Conservation (phyloP, 2,113 vertebrate genomes). For the Rhinogobius similis region DNA sequence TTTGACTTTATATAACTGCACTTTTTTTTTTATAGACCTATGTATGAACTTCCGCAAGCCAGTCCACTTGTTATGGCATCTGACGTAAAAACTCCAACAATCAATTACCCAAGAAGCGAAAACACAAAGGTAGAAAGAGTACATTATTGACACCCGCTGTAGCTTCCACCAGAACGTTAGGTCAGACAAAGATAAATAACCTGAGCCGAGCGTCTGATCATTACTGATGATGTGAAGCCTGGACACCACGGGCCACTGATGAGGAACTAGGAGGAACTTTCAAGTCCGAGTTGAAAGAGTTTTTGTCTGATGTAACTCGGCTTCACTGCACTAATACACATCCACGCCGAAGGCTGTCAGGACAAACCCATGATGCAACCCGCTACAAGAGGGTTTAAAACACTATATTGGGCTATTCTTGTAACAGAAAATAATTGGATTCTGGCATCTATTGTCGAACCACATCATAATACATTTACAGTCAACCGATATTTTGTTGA, state of each 20-base stretch:
- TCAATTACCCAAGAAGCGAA: neutral
- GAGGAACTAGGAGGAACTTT: constrained; percentile 35
- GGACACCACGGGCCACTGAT: neutral
- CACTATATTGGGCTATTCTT: constrained; percentile 7
- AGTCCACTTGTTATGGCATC: neutral
- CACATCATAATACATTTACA: neutral
- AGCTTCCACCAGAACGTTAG: neutral
- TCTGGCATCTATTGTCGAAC: neutral
- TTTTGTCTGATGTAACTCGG: constrained; percentile 43
- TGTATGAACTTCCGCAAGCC: neutral
- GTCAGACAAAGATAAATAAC: neutral
- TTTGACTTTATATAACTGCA: no score
- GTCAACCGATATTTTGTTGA: neutral
- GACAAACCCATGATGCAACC: constrained; percentile 51
- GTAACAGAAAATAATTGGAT: neutral
- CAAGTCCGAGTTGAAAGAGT: constrained; percentile 35
- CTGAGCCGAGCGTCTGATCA: neutral
- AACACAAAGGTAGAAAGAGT: neutral
- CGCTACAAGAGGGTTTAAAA: constrained; percentile 26
- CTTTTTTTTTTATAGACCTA: no score
- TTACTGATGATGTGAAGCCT: neutral
- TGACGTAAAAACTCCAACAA: neutral
- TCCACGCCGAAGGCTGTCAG: constrained; percentile 26
- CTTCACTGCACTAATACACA: constrained; percentile 27
- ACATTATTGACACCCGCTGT: neutral